Base-by-base conservation (phyloP, 2,797 vertebrate genomes). In the Takifugu rubripes region DNA sequence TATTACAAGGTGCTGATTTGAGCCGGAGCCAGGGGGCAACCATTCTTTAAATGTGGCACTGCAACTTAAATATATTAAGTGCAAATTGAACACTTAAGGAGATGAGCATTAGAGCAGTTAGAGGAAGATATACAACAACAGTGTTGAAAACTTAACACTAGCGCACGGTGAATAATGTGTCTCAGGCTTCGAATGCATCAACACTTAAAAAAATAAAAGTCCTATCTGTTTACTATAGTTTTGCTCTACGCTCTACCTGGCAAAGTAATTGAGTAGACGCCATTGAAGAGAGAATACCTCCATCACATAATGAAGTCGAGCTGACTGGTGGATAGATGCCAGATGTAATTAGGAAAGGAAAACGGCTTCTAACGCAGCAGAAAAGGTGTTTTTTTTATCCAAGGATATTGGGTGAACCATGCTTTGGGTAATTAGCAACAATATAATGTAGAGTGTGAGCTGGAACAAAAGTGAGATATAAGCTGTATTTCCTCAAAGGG, bases 271-370 rank as follows among this genome's bases (percentile, higher is more conserved):
- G 81, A 85, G 79, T 80, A 84, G 77, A 87, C 87, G 82, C 79
- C 78, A 85, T 78, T 81, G 82, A 83, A 64, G 81, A 74, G 75
- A 84, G 84, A 85, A 88, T 80, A 84, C 84, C 82, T 86, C 82
- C 79, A 82, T 84, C 82, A 75, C 84, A 82, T 86, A 87, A 85
- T 85, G 86, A 87, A 88, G 83, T 87, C 86, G 87, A 78, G 81
- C 78, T 68, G 83, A 75, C 75, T 79, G 64, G 87, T 87, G 86
- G 84, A 87, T 77, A 54, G 78, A 72, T 84, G 87, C 87, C 88
- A 87, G 83, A 79, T 78, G 79, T 83, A 88, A 90, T 90, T 88
- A 89, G 76, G 72, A 72, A 74, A 82, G 57, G 74, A 72, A 84
- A 86, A 80, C 74, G 76, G 68, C 82, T 75, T 70, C 78, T 71